These are phyloP conservation scores for Vultur gryphus DNA, from an alignment of 2,797 vertebrate species.

Conservation along the genomic window DNA sequence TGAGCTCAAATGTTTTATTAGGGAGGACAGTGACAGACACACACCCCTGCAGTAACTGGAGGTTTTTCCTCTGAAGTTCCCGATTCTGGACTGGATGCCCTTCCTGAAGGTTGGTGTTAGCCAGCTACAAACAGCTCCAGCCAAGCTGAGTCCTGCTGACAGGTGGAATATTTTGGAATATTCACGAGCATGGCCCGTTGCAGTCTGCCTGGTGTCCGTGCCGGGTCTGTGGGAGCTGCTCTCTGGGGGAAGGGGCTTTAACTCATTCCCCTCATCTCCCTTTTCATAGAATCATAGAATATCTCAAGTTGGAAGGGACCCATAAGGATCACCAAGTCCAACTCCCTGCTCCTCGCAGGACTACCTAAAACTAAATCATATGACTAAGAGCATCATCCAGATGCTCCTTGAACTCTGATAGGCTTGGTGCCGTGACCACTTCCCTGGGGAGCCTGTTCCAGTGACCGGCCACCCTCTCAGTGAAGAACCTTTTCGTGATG, in stretches of 20 bases:
- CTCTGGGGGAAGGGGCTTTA: background rate
- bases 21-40: background rate
- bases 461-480: no score
- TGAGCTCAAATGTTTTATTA: background rate
- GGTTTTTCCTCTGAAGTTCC: background rate
- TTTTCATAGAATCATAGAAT: background rate
- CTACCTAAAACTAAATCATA: accelerated
- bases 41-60: background rate
- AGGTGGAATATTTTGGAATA: background rate
- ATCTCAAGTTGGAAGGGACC: background rate
- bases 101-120: background rate
- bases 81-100: accelerated
- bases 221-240: background rate
- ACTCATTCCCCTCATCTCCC: background rate
- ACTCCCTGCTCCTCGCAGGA: background rate
- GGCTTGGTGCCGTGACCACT: background rate
- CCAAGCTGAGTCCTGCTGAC: background rate
- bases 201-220: accelerated
- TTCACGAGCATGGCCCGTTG: accelerated
- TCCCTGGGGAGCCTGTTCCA: background rate
- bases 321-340: accelerated
- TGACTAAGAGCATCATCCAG: background rate
- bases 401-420: background rate
- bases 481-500: background rate
- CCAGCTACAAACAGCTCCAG: background rate